Base-by-base conservation (phyloP, 2,888 invertebrate species). In the Conops quadrifasciatus region DNA sequence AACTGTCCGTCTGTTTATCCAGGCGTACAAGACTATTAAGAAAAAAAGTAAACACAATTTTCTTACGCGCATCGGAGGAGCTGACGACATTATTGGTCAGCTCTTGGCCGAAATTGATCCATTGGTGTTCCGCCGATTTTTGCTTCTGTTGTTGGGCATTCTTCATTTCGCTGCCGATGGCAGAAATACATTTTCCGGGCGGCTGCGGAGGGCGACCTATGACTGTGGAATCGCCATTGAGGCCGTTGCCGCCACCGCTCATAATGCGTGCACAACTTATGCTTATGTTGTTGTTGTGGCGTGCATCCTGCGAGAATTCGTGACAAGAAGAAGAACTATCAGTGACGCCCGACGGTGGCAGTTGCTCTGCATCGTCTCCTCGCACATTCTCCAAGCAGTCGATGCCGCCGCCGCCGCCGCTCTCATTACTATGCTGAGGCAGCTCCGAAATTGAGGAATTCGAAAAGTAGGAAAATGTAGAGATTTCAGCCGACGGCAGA, bases 101-200 rank as follows among this genome's bases (percentile, higher is more conserved):
- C 45, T 75, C 74, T 9, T 74, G 80, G 13, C 78, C 77, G 74
- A 75, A 80, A 68, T 74, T 73, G 4, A 79, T 68, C 81, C 80
- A 80, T 69, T 71, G 79, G 67, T 62, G 79, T 72, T 84, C 84
- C 76, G 83, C 84, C 71, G 83, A 81, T 76, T 82, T 81, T 71
- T 85, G 84, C 72, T 86, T 81, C 59, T 80, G 76, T 70, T 81
- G 80, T 70, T 81, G 80, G 13, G 80, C 81, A 63, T 72, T 80
- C 69, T 80, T 85, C 28, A 85, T 76, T 78, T 86, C 86, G 77
- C 86, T 86, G 15, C 86, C 86, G 74, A 86, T 86, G 24, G 86
- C 86, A 2, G 85, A 85, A 51, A 84, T 78, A 67, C 82, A 84
- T 51, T 75, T 75, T 62, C 77, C 68, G 28, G 79, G 78, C 53